Evolutionary conservation across 2,797 vertebrate genomes (phyloP), one percentile per base, ranked within the genome.

Genomic region (Lithobates sylvaticus): DNA sequence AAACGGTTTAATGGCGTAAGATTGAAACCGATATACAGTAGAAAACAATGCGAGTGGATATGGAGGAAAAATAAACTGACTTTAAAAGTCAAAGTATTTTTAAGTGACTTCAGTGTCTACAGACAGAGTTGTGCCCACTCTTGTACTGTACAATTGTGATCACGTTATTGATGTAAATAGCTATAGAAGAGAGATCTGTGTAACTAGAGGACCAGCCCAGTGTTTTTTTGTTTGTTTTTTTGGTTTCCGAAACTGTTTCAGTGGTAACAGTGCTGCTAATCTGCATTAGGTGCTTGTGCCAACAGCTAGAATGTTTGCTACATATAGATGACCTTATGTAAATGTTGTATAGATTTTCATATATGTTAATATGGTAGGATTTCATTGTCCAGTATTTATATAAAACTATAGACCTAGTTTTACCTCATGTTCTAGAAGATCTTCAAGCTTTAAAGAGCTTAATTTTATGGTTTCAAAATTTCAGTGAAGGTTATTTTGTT

Each of bases 371-470:
- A 80, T 71, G 81, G 47, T 81, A 12, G 42, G 71, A 54, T 69
- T 83, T 72, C 42, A 47, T 68, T 84, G 82, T 84, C 50, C 26
- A 10, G 73, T 88, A 88, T 85, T 88, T 85, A 84, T 70, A 81
- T 70, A 26, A 81, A 81, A 36, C 80, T 29, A 26, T 83, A 36
- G 65, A 42, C 72, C 23, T 68, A 54, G 32, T 27, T n/a, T 84
- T 70, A 5, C 3, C 67, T 44, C 69, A 64, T 9, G 50, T 69
- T 81, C 71, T 58, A 21, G 21, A 23, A 65, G n/a, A 10, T 65
- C n/a, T 6, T 3, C 7, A 26, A 65, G 70, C n/a, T 69, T 39
- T 15, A 68, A 42, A 76, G 23, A 26, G 13, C 61, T 26, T n/a
- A 8, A 39, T 32, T 29, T 65, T 26, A 32, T 84, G n/a, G 67